Evolutionary conservation across 2,113 vertebrate species (phyloP).

Genomic region (Ramphastos sulfuratus): DNA sequence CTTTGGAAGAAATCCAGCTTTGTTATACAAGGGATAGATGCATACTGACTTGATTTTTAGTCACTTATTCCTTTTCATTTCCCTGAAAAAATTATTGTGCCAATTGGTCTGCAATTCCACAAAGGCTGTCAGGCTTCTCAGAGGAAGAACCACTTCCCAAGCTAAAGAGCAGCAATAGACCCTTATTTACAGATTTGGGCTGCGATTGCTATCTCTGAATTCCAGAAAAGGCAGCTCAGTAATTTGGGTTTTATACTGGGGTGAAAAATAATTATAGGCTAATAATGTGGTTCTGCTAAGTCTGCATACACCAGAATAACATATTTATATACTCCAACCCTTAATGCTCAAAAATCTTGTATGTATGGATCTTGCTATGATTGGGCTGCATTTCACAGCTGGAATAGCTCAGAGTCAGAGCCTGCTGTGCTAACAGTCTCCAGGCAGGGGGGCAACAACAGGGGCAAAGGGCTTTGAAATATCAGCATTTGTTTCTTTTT

Average conservation of each 20-base stretch:
- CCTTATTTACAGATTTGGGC: neutral
- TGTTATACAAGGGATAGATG: neutral
- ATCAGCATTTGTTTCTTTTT: neutral
- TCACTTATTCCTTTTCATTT: neutral
- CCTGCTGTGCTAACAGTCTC: neutral
- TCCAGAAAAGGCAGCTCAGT: neutral
- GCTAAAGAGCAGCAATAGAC: neutral
- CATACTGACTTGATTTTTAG: neutral
- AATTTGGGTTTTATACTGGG: neutral
- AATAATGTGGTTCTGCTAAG: neutral
- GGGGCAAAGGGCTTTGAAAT: neutral
- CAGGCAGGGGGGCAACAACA: neutral
- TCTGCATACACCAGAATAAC: neutral
- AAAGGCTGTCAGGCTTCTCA: neutral
- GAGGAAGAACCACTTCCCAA: neutral
- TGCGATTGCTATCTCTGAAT: neutral
- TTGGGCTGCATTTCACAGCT: neutral
- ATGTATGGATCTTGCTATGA: neutral
- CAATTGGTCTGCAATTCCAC: neutral
- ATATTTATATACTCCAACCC: neutral
- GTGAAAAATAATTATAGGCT: neutral
- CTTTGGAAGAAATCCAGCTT: neutral
- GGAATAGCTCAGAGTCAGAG: neutral
- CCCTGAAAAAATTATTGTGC: neutral
- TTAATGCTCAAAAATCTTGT: neutral